Evolutionary conservation across 2,113 vertebrate species (phyloP).

Genomic region (Elgaria multicarinata): DNA sequence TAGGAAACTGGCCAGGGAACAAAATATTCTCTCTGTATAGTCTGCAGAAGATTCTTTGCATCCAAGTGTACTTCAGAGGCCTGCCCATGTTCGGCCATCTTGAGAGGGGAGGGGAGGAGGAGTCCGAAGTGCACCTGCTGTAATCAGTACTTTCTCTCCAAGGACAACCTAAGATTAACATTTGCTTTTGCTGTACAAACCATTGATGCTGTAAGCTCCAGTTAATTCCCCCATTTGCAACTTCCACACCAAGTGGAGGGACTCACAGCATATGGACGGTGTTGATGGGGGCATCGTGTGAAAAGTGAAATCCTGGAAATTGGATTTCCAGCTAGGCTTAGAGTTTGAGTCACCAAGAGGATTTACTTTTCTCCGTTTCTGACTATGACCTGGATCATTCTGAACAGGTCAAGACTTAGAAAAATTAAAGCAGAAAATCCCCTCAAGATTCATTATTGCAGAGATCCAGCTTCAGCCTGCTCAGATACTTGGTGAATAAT

Average conservation of each 20-base stretch:
- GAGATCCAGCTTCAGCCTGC: background rate
- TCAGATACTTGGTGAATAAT: slow-evolving; percentile 5
- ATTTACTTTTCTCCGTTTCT: background rate
- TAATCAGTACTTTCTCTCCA: slow-evolving; percentile 54
- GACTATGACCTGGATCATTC: slow-evolving; percentile 1
- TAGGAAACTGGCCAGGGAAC: background rate
- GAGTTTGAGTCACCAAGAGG: background rate
- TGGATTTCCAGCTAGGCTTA: background rate
- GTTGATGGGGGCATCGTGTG: background rate
- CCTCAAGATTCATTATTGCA: background rate
- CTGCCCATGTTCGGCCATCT: background rate
- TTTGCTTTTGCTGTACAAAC: slow-evolving; percentile 66
- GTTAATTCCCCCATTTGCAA: background rate
- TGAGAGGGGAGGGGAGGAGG: slow-evolving; percentile 30
- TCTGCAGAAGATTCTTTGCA: background rate
- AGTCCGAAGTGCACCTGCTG: slow-evolving; percentile 61
- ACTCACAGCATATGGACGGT: slow-evolving; percentile 36
- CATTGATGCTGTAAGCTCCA: slow-evolving; percentile 46
- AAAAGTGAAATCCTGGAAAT: slow-evolving; percentile 6
- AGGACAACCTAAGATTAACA: slow-evolving; percentile 56
- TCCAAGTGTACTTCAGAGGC: slow-evolving; percentile 15
- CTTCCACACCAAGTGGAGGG: slow-evolving; percentile 40
- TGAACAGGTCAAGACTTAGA: background rate
- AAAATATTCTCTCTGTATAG: fast-evolving
- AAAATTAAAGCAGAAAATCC: slow-evolving; percentile 51